Base-by-base conservation (phyloP, 2,888 invertebrate species). In the Leptopilina myrica region DNA sequence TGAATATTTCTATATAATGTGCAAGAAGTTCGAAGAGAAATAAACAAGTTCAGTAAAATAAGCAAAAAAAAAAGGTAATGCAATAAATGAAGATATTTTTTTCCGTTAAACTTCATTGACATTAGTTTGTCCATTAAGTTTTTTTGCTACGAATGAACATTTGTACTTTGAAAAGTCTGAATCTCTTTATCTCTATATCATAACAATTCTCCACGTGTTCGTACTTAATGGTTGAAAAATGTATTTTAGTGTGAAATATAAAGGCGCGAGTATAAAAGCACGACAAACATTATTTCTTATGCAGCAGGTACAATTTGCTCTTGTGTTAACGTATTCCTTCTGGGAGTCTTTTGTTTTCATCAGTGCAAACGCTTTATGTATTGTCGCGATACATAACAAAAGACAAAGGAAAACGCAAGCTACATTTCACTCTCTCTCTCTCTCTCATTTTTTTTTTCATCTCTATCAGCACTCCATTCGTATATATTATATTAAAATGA, bases 161-260 rank as follows among this genome's bases (percentile, higher is more conserved):
- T 73, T 73, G 73, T 56, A 73, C 73, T 73, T 73, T 33, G n/a
- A 73, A 73, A 73, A 73, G 56, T 14, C 56, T 73, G 49, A 56
- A 56, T 69, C 53, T 46, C 46, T 67, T 20, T 49, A 67, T 9
- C 40, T 8, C 1, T 14, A 14, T 14, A 14, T 14, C 49, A 11
- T 69, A 53, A 53, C 14, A 49, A 12, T 12, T 69, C 69, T 53
- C n/a, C n/a, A 69, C 26, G 40, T 73, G 40, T 56, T 14, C 73
- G 56, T 33, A 56, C 26, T 53, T 56, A 56, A 73, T 56, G 56
- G 33, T 56, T 53, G 20, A 26, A 49, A 69, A 69, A 69, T 26
- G 20, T 67, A 46, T 26, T 26, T 33, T 26, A 69, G 69, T 53
- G 69, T 69, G 69, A 69, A 53, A 26, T 20, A 49, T 49, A 69